Conservation (phyloP, 2,113 vertebrate genomes). For the Candoia aspera region DNA sequence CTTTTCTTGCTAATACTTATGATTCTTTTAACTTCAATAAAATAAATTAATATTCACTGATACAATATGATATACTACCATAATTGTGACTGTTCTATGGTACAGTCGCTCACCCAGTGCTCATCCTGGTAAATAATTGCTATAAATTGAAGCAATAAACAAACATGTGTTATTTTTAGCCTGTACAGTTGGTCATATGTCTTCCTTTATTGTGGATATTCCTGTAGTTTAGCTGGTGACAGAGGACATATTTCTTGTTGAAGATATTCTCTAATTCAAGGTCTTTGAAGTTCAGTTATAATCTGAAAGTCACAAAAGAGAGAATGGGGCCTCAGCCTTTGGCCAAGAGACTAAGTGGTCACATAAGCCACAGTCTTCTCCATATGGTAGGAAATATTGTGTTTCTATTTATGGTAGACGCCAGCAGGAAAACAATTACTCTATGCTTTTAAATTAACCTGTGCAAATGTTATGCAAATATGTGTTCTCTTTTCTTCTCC, state of each 20-base stretch:
- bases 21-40: not conserved
- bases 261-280: not conserved
- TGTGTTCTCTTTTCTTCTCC: not conserved
- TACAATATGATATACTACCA: not conserved
- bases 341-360: not conserved
- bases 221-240: not conserved
- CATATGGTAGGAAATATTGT: not conserved
- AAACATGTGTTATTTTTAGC: not conserved
- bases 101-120: not conserved
- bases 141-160: not conserved
- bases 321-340: not conserved
- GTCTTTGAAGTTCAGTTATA: not conserved
- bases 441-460: not conserved
- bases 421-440: not conserved
- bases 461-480: not conserved
- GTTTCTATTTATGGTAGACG: not conserved
- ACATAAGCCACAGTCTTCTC: not conserved
- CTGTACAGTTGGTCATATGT: not conserved
- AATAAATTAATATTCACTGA: not conserved
- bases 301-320: not conserved
- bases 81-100: not conserved
- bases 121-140: no score
- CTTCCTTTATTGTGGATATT: not conserved
- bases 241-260: not conserved
- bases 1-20: not conserved